These are phyloP conservation scores for Hapalemur alaotrensis DNA, from an alignment of 2,797 vertebrate genomes.

Conservation along the genomic window DNA sequence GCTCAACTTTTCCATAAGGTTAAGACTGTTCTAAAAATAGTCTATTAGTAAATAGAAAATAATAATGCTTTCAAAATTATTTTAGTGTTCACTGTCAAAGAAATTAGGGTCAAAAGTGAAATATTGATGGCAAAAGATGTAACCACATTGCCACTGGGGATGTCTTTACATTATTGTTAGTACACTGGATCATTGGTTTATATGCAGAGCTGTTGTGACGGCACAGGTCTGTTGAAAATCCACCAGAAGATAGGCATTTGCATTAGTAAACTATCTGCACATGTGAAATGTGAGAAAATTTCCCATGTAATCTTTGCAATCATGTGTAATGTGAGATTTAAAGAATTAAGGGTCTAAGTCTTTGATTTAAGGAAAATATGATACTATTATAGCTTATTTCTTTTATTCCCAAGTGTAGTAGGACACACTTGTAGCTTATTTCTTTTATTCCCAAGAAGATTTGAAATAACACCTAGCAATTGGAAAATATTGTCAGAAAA, in stretches of 20 bases:
- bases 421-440: not conserved
- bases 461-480: conserved; percentile 6
- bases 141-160: not conserved
- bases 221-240: not conserved
- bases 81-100: not conserved
- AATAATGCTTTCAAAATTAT: not conserved
- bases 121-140: not conserved
- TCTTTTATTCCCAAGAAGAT: not conserved
- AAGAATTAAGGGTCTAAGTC: not conserved
- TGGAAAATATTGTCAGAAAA: conserved; percentile 31
- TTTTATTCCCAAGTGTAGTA: not conserved
- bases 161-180: not conserved
- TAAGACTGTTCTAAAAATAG: not conserved
- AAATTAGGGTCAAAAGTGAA: not conserved
- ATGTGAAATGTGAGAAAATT: not conserved
- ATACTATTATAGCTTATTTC: not conserved
- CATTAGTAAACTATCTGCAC: not conserved
- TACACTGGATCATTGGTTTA: not conserved
- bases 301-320: not conserved
- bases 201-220: not conserved
- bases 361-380: not conserved
- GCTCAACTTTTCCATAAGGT: not conserved
- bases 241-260: not conserved
- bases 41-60: not conserved
- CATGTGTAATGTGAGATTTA: not conserved